Conservation (phyloP, 1,140 invertebrate genomes). For the Scaptomyza graminum region DNA sequence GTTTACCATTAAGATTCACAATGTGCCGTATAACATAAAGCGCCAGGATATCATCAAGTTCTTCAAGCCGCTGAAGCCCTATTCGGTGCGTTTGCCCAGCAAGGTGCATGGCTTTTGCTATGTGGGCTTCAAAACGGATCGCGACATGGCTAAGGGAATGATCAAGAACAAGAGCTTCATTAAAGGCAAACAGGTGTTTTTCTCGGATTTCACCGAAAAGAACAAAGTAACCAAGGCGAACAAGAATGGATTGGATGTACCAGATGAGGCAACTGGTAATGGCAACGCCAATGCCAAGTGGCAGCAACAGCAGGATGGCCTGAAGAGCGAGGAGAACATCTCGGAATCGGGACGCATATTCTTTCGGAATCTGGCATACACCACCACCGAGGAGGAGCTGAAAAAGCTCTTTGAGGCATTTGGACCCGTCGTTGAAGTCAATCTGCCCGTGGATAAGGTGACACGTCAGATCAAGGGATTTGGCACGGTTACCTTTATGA, state of each 20-base stretch:
- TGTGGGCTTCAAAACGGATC: conserved; percentile 94
- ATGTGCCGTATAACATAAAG: conserved; percentile 79
- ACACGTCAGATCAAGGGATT: conserved; percentile 96
- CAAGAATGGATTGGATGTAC: conserved; percentile 54
- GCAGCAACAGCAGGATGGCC: conserved; percentile 88
- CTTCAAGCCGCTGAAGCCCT: conserved; percentile 91
- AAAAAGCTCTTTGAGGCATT: conserved; percentile 93
- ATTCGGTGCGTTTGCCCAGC: conserved; percentile 91
- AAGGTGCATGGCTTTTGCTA: conserved; percentile 94
- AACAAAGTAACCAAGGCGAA: conserved; percentile 84
- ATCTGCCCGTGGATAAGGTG: conserved; percentile 93
- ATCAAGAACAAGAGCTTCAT: conserved; percentile 94
- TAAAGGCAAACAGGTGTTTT: conserved; percentile 88
- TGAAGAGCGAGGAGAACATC: conserved; percentile 91
- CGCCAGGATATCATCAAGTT: conserved; percentile 86
- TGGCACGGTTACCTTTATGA: conserved; percentile 95
- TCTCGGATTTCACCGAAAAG: conserved; percentile 87
- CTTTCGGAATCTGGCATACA: conserved; percentile 96
- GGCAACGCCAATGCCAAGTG: conserved; percentile 86
- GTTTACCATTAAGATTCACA: conserved; percentile 85
- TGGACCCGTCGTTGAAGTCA: conserved; percentile 94
- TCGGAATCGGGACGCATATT: conserved; percentile 97
- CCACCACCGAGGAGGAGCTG: conserved; percentile 94
- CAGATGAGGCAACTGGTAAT: conserved; percentile 12
- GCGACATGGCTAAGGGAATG: conserved; percentile 92